Conservation (phyloP, 2,113 vertebrate species). For the Panthera leo region DNA sequence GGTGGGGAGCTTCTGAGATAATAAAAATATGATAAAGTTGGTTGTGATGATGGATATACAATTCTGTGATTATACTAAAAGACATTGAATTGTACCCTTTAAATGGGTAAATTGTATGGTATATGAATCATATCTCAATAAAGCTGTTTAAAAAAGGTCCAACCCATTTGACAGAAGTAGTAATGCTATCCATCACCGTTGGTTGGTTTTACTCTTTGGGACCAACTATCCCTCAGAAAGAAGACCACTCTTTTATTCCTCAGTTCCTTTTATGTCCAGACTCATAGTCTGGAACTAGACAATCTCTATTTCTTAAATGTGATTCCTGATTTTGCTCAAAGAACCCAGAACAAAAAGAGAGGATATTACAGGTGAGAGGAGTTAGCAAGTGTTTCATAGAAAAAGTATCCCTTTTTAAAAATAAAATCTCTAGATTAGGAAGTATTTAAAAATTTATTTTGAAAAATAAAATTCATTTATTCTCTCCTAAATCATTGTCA, state of each 20-base stretch:
- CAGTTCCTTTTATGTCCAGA: background rate
- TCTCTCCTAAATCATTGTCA: background rate
- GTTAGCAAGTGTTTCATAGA: background rate
- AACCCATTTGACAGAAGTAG: background rate
- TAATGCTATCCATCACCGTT: background rate
- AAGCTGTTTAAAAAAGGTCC: background rate
- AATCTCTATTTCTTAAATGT: background rate
- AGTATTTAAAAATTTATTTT: background rate
- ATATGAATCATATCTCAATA: background rate
- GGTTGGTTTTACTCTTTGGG: background rate
- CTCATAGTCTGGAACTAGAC: background rate
- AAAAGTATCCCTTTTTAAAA: background rate
- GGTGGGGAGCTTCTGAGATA: background rate
- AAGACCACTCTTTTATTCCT: background rate
- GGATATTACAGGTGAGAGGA: background rate
- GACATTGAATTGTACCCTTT: background rate
- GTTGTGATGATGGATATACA: background rate
- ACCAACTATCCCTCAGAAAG: background rate
- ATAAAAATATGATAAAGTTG: background rate
- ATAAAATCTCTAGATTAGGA: background rate
- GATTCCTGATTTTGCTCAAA: background rate
- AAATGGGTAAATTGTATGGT: background rate
- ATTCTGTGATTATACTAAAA: background rate
- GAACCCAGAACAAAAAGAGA: background rate
- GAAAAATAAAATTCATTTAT: background rate